Base-by-base conservation (phyloP, 2,113 vertebrate genomes). In the Pholis gunnellus region DNA sequence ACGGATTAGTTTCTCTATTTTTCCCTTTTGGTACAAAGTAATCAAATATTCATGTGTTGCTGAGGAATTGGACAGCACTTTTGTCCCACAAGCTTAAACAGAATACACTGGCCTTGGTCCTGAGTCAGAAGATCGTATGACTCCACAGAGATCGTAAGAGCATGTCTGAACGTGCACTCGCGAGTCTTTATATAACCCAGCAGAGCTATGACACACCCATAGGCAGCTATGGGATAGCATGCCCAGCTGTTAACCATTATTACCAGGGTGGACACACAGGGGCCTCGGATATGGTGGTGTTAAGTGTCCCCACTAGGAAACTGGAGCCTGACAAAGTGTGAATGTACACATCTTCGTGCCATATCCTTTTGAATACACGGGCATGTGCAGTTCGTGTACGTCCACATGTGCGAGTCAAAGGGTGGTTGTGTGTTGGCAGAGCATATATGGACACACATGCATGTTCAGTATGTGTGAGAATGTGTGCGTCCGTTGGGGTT, bases 171-270 rank as follows among this genome's bases (percentile, higher is more conserved):
- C 66, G 22, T 67, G 85, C 75, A 83, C 79, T 87, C 78, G 27
- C 38, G 11, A 72, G 85, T 87, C 88, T 93, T 93, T 92, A 89
- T 91, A 93, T 88, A 92, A 87, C 90, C 81, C 75, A 60, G 79
- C 31, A 69, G 76, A 84, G 59, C 77, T 78, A 74, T 74, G 83
- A 88, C 79, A 77, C 71, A 60, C 74, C 71, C 59, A 67, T 56
- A 36, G 72, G 44, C 63, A 69, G 83, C 90, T 66, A 82, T 50
- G 59, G 86, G 88, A 88, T 87, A 85, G 80, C 78, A 59, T 82
- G 73, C 86, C 87, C 93, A 94, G 94, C 94, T 95, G 94, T 93
- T 93, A 88, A 82, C 87, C 87, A 93, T 94, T 95, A 94, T 92
- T 88, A 85, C 86, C 42, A 75, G 76, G 75, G 66, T 67, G 88